Percentiles rank a stretch among this genome's conserved stretches.
Conservation (phyloP, 2,888 invertebrate species). For the Itoplectis maculator region DNA sequence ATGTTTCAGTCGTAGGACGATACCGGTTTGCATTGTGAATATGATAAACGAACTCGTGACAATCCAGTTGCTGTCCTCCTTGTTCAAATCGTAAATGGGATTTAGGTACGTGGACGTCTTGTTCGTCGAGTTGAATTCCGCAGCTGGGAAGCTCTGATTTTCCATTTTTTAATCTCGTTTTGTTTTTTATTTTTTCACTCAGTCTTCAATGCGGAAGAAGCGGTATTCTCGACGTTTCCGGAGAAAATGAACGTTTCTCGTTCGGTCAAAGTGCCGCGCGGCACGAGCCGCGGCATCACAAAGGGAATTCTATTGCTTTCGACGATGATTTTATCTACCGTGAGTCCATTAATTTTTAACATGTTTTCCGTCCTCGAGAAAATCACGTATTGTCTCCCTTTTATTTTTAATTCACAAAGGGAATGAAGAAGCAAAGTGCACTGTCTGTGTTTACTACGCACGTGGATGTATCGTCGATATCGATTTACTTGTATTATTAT, state of each 20-base stretch:
- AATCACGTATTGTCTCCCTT: slow-evolving; percentile 39
- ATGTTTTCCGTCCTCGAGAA: slow-evolving; percentile 16
- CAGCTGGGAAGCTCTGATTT: slow-evolving; percentile 42
- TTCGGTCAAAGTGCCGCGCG: neutral
- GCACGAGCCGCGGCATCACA: neutral
- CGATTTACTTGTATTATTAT: too few relatives aligned
- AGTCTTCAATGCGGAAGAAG: neutral
- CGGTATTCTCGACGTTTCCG: neutral
- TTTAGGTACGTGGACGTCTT: slow-evolving; percentile 71
- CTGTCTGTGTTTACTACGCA: slow-evolving; percentile 3
- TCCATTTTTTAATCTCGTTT: slow-evolving; percentile 49
- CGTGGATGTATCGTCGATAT: neutral
- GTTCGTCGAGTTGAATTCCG: slow-evolving; percentile 72
- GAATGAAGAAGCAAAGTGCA: slow-evolving; percentile 39
- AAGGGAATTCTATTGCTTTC: slow-evolving; percentile 4
- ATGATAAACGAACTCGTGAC: slow-evolving; percentile 95
- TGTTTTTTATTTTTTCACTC: too few relatives aligned
- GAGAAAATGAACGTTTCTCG: neutral
- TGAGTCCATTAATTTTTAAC: neutral
- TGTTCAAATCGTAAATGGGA: slow-evolving; percentile 87
- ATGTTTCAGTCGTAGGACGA: slow-evolving; percentile 5
- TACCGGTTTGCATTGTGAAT: slow-evolving; percentile 97
- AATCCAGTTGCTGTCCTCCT: slow-evolving; percentile 95
- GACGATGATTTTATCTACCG: slow-evolving; percentile 14
- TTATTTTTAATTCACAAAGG: slow-evolving; percentile 26